These are phyloP conservation scores for Globicephala melas DNA, from an alignment of 2,113 vertebrate genomes.

Conservation along the genomic window DNA sequence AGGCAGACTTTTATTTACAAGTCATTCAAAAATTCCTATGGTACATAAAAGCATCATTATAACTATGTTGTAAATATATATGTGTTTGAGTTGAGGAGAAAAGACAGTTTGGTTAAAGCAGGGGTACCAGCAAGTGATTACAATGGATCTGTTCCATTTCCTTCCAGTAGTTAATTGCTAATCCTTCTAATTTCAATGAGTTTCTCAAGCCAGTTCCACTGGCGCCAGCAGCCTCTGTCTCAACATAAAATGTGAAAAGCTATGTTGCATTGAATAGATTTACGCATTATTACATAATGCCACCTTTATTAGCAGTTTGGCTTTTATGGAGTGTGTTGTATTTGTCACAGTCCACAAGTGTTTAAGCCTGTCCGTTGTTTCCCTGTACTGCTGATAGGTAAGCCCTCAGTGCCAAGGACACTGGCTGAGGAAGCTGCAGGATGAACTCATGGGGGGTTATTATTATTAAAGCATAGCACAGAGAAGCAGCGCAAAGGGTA, in stretches of 20 bases:
- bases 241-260: not conserved
- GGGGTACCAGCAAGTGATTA: not conserved
- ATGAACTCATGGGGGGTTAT: not conserved
- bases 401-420: not conserved
- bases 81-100: not conserved
- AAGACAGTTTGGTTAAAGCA: not conserved
- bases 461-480: not conserved
- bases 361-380: not conserved
- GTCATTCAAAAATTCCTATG: not conserved
- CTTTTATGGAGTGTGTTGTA: slow-evolving; percentile 29
- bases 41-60: not conserved
- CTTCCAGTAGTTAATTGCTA: slow-evolving; percentile 17
- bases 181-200: slow-evolving; percentile 38
- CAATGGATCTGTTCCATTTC: not conserved
- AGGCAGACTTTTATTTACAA: not conserved
- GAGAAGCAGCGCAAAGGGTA: not conserved
- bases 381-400: not conserved
- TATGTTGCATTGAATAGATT: not conserved
- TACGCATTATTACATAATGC: slow-evolving; percentile 32
- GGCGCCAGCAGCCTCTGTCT: not conserved
- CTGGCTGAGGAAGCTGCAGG: not conserved
- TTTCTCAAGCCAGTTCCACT: slow-evolving; percentile 24
- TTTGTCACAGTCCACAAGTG: slow-evolving; percentile 37
- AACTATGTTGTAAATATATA: not conserved
- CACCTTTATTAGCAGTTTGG: slow-evolving; percentile 64